Base-by-base conservation (phyloP, 2,797 vertebrate genomes). In the Miichthys miiuy region DNA sequence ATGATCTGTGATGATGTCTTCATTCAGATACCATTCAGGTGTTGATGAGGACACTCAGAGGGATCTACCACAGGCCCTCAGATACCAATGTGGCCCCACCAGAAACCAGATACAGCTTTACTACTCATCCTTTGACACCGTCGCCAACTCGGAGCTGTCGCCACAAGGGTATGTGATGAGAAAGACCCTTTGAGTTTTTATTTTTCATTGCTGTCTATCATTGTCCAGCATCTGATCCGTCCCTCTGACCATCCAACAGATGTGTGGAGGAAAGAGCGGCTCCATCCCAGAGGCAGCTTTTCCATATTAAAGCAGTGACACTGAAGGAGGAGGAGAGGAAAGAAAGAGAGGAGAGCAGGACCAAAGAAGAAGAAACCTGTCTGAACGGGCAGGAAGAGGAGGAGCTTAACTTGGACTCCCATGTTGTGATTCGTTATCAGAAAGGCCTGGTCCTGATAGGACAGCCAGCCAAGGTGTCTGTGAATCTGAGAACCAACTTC, bases 91-190 rank as follows among this genome's bases (percentile, higher is more conserved):
- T 48, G 60, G 42, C 52, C 77, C 61, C 17, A n/a, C 30, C 0
- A 74, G 48, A 21, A 77, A 89, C 75, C 83, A 83, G 25, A 85
- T 95, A 54, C 93, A 94, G 68, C 94, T 96, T n/a, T 96, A 93
- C 75, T 95, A 94, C 75, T 93, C 94, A 11, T 89, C 75, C 21
- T 87, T 82, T 6, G 77, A 89, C 47, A 44, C 77, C 2, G 57
- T 57, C 25, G 69, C 68, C 1, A 50, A 83, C 70, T 30, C 75
- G 17, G 54, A 92, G 55, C 67, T 65, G 27, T 80, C 79, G 50
- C 52, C 67, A 55, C 3, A 57, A 50, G 63, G 84, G 89, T 92
- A 80, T 25, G 80, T 62, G 20, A 3, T 48, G 20, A 16, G 4
- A 41, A 2, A 38, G 9, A 48, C 20, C 21, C 6, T 20, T 12